phyloP scores from a whole-genome alignment of 2,888 invertebrate genomes.

The Hyposoter dolosus region DNA sequence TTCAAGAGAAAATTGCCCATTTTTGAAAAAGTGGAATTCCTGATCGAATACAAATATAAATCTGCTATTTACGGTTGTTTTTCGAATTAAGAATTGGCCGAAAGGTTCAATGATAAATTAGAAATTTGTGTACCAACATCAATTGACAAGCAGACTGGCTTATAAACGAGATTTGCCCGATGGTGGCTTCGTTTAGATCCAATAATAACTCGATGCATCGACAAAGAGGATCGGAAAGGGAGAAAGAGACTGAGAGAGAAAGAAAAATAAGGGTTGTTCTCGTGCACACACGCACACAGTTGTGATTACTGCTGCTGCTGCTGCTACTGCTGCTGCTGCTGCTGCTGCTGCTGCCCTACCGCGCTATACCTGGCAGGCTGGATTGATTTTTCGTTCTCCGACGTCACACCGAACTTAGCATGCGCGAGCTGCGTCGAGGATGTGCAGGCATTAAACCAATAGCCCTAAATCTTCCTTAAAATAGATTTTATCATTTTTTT shows the following conservation, averaged over 20 bases:
- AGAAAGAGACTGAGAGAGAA: constrained; percentile 28
- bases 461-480: constrained; percentile 49
- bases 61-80: background rate
- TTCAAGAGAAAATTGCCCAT: background rate
- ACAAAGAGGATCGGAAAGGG: constrained; percentile 50
- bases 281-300: constrained; percentile 59
- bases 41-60: background rate
- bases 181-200: constrained; percentile 60
- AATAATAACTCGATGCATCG: constrained; percentile 66
- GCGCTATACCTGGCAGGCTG: constrained; percentile 75
- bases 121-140: constrained; percentile 30
- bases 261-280: constrained; percentile 40
- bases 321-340: constrained; percentile 40
- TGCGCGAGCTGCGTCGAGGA: constrained; percentile 74
- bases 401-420: constrained; percentile 77
- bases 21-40: background rate
- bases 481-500: constrained; percentile 19
- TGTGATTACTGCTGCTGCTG: constrained; percentile 36
- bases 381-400: constrained; percentile 80
- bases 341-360: constrained; percentile 69
- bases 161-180: constrained; percentile 40
- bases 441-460: constrained; percentile 58
- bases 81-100: background rate
- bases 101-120: constrained; percentile 24
- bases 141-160: constrained; percentile 37